Evolutionary conservation across 2,113 vertebrate genomes (phyloP), one percentile per base, ranked within the genome.

Genomic region (Campylorhamphus procurvoides): DNA sequence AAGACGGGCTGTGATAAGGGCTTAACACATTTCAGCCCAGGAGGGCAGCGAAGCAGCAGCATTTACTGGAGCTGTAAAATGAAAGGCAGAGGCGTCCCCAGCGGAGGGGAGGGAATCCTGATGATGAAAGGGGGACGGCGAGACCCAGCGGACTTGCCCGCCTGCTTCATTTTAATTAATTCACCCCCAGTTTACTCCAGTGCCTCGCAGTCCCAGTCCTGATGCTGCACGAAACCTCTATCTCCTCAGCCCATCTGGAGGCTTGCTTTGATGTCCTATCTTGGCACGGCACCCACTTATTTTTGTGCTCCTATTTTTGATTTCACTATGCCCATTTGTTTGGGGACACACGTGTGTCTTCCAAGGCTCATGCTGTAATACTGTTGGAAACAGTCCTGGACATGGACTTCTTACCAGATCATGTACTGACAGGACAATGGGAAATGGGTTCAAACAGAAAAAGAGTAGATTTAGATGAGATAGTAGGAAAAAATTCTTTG

Each of bases 191-290:
- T 24, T 90, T 78, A 76, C 31, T 72, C 9, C 28, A 29, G 50
- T 12, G 85, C 66, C 42, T 91, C 1, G 0, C 37, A 66, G 50
- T 64, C 79, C 89, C 72, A 90, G 37, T 85, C 64, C 88, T 52
- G 75, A 76, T 1, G 12, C 76, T 55, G 83, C 92, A 56, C 1
- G 0, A 79, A 86, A n/a, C 50, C 76, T 77, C 68, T 90, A 78
- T 90, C 93, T 94, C 56, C 76, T 64, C 85, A 90, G 85, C 85
- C 90, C 92, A 92, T 96, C 94, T 90, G 90, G 82, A 96, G 64
- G 53, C 40, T 82, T 67, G 59, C 93, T 96, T 96, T 96, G 90
- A 94, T 94, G 88, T 90, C 92, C 88, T 81, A 90, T 89, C 88
- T 84, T 95, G 88, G 93, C 93, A 89, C 46, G 1, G 7, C 50